These are phyloP conservation scores for Stichodactyla mertensii DNA, from an alignment of 64 coral and sea anemone genomes.

Conservation along the genomic window DNA sequence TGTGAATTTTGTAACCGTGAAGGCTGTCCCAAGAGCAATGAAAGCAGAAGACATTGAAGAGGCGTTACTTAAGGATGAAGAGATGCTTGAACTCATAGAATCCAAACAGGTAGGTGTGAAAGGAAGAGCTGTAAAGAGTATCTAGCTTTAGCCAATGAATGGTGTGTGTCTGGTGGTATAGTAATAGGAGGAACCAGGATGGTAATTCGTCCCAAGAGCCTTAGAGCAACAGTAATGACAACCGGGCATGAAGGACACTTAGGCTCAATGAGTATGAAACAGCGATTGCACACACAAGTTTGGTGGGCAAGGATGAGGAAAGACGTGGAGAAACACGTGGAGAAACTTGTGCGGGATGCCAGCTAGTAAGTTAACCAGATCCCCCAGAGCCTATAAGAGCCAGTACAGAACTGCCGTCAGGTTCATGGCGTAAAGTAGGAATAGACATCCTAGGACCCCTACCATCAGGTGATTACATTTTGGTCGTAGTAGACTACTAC, in stretches of 20 bases:
- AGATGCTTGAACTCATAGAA: slow-evolving; percentile 7
- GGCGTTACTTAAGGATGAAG: slow-evolving; percentile 23
- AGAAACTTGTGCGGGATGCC: background rate
- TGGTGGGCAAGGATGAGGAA: slow-evolving; percentile 8
- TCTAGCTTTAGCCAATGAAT: background rate
- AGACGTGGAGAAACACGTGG: background rate
- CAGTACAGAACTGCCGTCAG: background rate
- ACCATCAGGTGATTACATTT: background rate
- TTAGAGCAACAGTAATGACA: background rate
- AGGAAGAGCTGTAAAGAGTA: background rate
- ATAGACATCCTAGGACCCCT: background rate
- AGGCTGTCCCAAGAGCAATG: slow-evolving; percentile 23
- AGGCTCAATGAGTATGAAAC: slow-evolving; percentile 19
- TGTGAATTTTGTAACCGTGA: background rate
- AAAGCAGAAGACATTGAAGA: slow-evolving; percentile 37
- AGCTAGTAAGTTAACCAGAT: background rate
- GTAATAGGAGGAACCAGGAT: slow-evolving; percentile 32
- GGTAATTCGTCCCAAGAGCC: slow-evolving; percentile 7
- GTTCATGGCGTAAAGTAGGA: background rate
- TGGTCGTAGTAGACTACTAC: slow-evolving; percentile 18
- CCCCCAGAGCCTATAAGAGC: background rate
- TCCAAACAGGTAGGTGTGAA: slow-evolving; percentile 21
- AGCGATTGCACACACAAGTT: background rate
- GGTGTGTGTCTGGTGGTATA: slow-evolving; percentile 18
- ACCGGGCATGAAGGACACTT: slow-evolving; percentile 22